Conservation (phyloP, 1,140 invertebrate species). For the Dreissena rostriformis region DNA sequence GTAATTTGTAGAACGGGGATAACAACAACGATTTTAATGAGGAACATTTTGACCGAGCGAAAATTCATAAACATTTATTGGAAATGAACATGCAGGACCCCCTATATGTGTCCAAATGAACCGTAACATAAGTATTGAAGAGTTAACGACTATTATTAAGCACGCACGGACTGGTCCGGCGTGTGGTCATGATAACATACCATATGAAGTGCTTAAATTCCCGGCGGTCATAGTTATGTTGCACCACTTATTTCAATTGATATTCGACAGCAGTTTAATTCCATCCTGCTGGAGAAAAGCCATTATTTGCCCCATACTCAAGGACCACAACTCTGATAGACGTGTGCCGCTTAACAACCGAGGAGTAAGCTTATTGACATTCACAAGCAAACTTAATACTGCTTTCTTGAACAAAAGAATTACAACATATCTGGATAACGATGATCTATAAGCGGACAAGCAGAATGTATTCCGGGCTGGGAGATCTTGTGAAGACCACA, state of each 20-base stretch:
- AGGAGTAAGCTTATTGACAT: conserved; percentile 31
- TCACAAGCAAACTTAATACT: conserved; percentile 48
- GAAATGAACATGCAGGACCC: conserved; percentile 14
- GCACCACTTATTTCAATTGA: conserved; percentile 17
- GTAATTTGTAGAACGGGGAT: conserved; percentile 29
- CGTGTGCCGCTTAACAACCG: conserved; percentile 13
- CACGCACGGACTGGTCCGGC: not conserved
- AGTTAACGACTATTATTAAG: not conserved
- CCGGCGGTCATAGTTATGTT: not conserved
- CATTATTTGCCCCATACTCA: conserved; percentile 43
- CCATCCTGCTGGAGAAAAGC: conserved; percentile 37
- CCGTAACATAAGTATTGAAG: not conserved
- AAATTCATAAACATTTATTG: conserved; percentile 18
- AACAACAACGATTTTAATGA: conserved; percentile 11
- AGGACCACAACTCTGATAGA: conserved; percentile 8
- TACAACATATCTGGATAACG: conserved; percentile 25
- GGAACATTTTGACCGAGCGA: not conserved
- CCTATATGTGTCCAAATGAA: not conserved
- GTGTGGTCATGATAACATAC: conserved; percentile 3
- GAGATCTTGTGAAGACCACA: conserved; percentile 45
- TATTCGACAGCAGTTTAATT: conserved; percentile 17
- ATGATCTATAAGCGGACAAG: conserved; percentile 45
- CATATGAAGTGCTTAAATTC: conserved; percentile 24
- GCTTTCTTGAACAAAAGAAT: conserved; percentile 53
- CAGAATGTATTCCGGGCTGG: conserved; percentile 53